These are phyloP conservation scores for Neoitamus cyanurus DNA, from an alignment of 2,888 invertebrate species.

Conservation along the genomic window DNA sequence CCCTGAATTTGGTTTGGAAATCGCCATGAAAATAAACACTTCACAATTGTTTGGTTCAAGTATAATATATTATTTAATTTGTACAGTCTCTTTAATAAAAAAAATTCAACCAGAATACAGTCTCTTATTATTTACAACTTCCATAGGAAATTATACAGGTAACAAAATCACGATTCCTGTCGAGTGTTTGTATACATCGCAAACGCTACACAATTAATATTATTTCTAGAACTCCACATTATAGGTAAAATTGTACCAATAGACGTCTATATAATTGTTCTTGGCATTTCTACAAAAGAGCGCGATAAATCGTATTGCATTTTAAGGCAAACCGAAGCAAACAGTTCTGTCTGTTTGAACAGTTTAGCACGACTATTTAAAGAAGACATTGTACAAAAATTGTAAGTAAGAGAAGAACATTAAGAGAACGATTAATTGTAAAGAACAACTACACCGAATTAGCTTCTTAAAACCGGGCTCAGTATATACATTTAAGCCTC, in stretches of 20 bases:
- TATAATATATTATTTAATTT: slow-evolving; percentile 17
- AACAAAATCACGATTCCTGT: slow-evolving; percentile 11
- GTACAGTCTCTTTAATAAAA: slow-evolving; percentile 36
- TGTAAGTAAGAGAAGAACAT: background rate
- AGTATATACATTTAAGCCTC: background rate
- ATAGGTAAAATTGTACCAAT: background rate
- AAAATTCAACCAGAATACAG: slow-evolving; percentile 38
- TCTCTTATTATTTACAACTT: slow-evolving; percentile 39
- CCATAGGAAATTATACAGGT: slow-evolving; percentile 41
- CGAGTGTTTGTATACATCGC: background rate
- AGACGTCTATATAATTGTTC: background rate
- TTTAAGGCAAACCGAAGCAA: background rate
- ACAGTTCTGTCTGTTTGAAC: background rate
- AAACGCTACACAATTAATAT: background rate
- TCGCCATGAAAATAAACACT: background rate
- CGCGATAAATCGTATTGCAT: background rate
- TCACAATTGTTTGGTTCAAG: background rate
- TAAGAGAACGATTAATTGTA: background rate
- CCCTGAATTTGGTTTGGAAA: background rate
- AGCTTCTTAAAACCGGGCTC: background rate
- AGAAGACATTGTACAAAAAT: background rate
- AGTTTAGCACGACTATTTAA: background rate
- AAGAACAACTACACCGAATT: background rate
- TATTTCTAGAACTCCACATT: background rate
- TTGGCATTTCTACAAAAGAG: background rate